These are phyloP conservation scores for Nesogale talazaci DNA, from an alignment of 2,113 vertebrate genomes.

Conservation along the genomic window DNA sequence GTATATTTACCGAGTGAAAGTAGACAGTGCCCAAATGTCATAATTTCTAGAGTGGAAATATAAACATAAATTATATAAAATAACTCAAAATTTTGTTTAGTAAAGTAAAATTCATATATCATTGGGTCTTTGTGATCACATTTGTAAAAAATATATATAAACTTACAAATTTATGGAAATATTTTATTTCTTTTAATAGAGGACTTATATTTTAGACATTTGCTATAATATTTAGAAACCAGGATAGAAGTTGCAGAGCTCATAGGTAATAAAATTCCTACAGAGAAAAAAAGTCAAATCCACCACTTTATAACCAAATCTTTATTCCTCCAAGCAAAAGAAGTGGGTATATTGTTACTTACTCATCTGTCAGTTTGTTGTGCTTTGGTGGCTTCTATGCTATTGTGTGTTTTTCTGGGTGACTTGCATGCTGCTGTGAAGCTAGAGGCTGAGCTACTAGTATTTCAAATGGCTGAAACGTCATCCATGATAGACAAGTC, in stretches of 20 bases:
- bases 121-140: background rate
- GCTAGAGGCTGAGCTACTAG: too few species aligned
- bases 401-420: too few species aligned
- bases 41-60: background rate
- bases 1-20: background rate
- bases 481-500: too few species aligned
- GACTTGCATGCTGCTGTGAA: too few species aligned
- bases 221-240: background rate
- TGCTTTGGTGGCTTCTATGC: too few species aligned
- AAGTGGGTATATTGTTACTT: too few species aligned
- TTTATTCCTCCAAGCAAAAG: background rate
- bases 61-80: conserved; percentile 11
- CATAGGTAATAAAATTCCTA: background rate
- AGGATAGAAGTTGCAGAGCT: background rate
- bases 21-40: background rate
- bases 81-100: background rate
- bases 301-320: background rate
- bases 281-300: background rate
- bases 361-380: too few species aligned
- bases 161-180: background rate
- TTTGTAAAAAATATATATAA: background rate
- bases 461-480: too few species aligned
- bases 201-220: background rate
- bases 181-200: background rate
- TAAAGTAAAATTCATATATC: background rate